Percentiles rank a stretch among this genome's conserved stretches.
Evolutionary conservation across 1,140 invertebrate genomes (phyloP).

Genomic region (Thereuonema tuberculata): DNA sequence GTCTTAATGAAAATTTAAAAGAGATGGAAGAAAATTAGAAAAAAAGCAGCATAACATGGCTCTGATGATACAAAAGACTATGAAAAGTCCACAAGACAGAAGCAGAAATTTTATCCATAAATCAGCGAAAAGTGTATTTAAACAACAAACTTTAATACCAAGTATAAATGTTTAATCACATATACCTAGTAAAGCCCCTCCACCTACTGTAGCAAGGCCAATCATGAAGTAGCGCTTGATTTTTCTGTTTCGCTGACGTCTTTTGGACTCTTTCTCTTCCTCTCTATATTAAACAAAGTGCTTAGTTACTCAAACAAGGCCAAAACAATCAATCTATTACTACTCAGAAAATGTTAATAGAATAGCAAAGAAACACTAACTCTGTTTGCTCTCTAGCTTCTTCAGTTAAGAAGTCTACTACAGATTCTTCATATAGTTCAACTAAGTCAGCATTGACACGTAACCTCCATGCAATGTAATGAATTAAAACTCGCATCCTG

Average conservation of each 20-base stretch:
- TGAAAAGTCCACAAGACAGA: too few relatives aligned
- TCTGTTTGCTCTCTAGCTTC: conserved; percentile 21
- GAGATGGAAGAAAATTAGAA: too few relatives aligned
- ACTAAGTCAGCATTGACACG: conserved; percentile 40
- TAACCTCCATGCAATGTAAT: conserved; percentile 39
- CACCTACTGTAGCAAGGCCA: conserved; percentile 47
- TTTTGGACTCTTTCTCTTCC: conserved; percentile 25
- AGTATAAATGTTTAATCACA: too few relatives aligned
- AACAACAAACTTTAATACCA: background rate
- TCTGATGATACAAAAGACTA: too few relatives aligned
- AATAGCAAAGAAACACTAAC: conserved; percentile 22
- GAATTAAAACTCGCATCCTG: conserved; percentile 43
- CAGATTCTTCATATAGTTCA: conserved; percentile 27
- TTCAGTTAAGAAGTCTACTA: conserved; percentile 33
- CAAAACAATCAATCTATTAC: background rate
- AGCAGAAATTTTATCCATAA: too few relatives aligned
- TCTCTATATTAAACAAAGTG: conserved; percentile 25
- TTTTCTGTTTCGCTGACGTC: conserved; percentile 38
- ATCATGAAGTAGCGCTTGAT: conserved; percentile 47
- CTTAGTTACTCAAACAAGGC: background rate
- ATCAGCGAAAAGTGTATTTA: background rate
- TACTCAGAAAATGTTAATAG: background rate
- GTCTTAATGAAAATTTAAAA: too few relatives aligned
- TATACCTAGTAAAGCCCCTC: conserved; percentile 46
- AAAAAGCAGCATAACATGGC: too few relatives aligned